Evolutionary conservation across 1,140 invertebrate species (phyloP), one percentile per base, ranked within the genome.

Genomic region (Sinonovacula constricta): DNA sequence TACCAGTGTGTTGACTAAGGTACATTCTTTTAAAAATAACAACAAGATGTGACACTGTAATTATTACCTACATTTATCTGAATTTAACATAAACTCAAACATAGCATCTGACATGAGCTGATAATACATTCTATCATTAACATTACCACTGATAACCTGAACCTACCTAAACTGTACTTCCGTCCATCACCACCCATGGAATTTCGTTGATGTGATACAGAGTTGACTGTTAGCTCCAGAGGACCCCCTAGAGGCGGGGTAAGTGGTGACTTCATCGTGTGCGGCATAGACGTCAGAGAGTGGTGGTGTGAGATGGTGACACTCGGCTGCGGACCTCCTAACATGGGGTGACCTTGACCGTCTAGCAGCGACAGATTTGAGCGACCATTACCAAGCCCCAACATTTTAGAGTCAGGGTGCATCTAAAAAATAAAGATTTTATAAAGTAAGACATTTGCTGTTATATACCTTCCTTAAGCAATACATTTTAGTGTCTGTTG

Each of bases 161-260:
- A 36, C 26, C 33, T 65, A 74, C 71, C 71, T 45, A 74, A 60
- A 65, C 71, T 74, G 24, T 74, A 74, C 36, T 74, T 74, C n/a
- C 71, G 56, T n/a, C 71, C 60, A 36, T 74, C 71, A 53, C 3
- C 31, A 22, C 59, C 71, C 57, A 74, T 51, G n/a, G 33, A 45
- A 30, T 31, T 71, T 74, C 71, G 57, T 54, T 62, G 59, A 65
- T 74, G 71, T n/a, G n/a, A n/a, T n/a, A n/a, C n/a, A 54, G 71
- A 63, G 56, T 74, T 74, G 1, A 74, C 71, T 2, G 71, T 74
- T n/a, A 74, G 60, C 30, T 74, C 71, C 24, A 74, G 39, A 1
- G 71, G 71, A n/a, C 59, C 71, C 10, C 71, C 71, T n/a, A n/a
- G n/a, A 54, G 71, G 71, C 31, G 71, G 71, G 18, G 71, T 74